A percentile compares a stretch with the other conserved stretches of the same genome.
phyloP scores from a whole-genome alignment of 2,113 vertebrate species.

The Dipodomys merriami region DNA sequence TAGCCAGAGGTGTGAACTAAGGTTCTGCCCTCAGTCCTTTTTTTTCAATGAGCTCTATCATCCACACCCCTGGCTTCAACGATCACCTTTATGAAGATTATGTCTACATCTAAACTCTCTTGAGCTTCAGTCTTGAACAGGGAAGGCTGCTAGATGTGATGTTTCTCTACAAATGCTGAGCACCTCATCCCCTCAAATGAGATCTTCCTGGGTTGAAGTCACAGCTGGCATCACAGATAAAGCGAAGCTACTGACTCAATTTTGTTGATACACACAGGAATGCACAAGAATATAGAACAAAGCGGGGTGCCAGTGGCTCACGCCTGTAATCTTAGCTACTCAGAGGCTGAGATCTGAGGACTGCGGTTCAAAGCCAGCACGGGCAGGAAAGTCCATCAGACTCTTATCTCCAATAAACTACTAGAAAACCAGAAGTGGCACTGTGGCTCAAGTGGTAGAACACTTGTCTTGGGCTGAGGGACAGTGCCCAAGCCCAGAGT shows the following conservation, averaged over 20 bases:
- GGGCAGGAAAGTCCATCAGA: too few relatives aligned
- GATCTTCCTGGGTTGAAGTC: neutral
- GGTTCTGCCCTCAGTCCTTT: neutral
- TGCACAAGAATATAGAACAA: neutral
- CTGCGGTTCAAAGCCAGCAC: too few relatives aligned
- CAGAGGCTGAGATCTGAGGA: too few relatives aligned
- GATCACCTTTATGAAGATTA: neutral
- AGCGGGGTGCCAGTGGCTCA: too few relatives aligned
- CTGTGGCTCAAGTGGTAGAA: too few relatives aligned
- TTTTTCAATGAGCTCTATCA: neutral
- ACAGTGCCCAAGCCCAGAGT: too few relatives aligned
- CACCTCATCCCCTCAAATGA: neutral
- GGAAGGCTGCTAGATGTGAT: neutral
- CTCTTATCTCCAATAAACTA: too few relatives aligned
- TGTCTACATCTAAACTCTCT: neutral
- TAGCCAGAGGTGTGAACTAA: neutral
- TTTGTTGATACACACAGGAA: neutral
- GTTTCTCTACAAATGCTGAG: neutral
- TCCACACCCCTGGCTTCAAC: neutral
- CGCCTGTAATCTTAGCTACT: too few relatives aligned
- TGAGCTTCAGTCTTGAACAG: conserved; percentile 11
- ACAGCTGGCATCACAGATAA: neutral
- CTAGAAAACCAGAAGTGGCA: too few relatives aligned
- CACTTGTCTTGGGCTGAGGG: too few relatives aligned
- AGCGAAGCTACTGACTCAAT: neutral